Base-by-base conservation (phyloP, 2,113 vertebrate species). In the Equus przewalskii region DNA sequence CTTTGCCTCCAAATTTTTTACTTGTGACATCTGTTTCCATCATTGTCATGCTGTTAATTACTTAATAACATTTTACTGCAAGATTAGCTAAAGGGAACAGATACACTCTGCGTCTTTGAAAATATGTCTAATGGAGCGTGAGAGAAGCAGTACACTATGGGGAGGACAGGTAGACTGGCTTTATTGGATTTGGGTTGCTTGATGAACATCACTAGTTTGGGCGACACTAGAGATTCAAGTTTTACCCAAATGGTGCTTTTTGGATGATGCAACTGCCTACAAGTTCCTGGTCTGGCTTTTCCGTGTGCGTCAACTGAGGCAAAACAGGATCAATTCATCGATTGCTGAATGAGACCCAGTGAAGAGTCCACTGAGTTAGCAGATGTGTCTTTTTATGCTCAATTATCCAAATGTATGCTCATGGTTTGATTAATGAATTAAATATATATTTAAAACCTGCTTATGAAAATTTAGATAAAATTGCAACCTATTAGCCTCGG, bases 1-100 rank as follows among this genome's bases (percentile, higher is more conserved):
- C n/a, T 91, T 96, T 93, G 67, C 64, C 79, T 96, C 72, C 87
- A 83, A 12, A 24, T 80, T 62, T 96, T 97, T 97, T 62, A 73
- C 92, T 82, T 54, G 88, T 92, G 92, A 95, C 95, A 97, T 97
- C 94, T 97, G 95, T 95, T 94, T 96, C 89, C 73, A 96, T 96
- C 92, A 95, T 95, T 97, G 81, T 86, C 95, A 89, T 97, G 76
- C 92, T 97, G 87, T 95, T 97, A 98, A 97, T 94, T 97, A 88
- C 88, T 96, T 97, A 97, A 76, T 98, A 95, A 93, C 70, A 69
- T 96, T 98, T 98, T 96, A 91, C 89, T 94, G 58, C 81, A 78
- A 91, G 92, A 97, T 98, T 97, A 93, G 82, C 93, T 96, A 96
- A 97, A 90, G 80, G 36, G 92, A 97, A 58, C 83, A 97, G 92